Percentiles rank a stretch among this genome's conserved stretches.
Conservation (phyloP, 2,113 vertebrate genomes). For the Forbesichthys papilliferus region DNA sequence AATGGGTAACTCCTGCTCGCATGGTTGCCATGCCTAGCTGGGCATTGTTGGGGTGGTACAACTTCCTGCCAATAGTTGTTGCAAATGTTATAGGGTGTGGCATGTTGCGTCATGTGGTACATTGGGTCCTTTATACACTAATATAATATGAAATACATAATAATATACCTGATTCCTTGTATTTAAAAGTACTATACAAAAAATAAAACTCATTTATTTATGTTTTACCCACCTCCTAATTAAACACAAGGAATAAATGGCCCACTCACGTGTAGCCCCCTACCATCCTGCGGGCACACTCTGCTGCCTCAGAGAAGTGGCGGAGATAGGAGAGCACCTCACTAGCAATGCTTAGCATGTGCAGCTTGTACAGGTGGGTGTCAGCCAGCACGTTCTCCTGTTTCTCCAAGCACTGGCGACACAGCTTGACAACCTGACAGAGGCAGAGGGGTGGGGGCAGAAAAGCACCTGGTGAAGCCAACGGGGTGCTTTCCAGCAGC, state of each 20-base stretch:
- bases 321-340: slow-evolving; percentile 89
- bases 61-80: slow-evolving; percentile 77
- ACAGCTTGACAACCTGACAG: slow-evolving; percentile 84
- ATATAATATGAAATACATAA: not conserved
- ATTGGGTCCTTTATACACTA: not conserved
- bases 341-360: slow-evolving; percentile 80
- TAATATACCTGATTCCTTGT: not conserved
- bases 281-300: slow-evolving; percentile 83
- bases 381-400: slow-evolving; percentile 86
- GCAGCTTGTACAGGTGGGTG: slow-evolving; percentile 84
- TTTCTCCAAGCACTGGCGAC: slow-evolving; percentile 83
- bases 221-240: too few species aligned
- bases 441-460: not conserved
- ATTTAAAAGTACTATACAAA: too few species aligned
- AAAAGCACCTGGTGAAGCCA: not conserved
- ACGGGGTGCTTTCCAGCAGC: not conserved
- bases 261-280: slow-evolving; percentile 87
- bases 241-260: not conserved
- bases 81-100: not conserved
- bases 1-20: slow-evolving; percentile 90
- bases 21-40: slow-evolving; percentile 91
- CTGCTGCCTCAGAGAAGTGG: slow-evolving; percentile 85
- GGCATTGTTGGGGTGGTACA: slow-evolving; percentile 89
- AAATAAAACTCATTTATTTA: too few species aligned
- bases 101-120: not conserved